Evolutionary conservation across 2,113 vertebrate genomes (phyloP), one percentile per base, ranked within the genome.

Genomic region (Micromys minutus): DNA sequence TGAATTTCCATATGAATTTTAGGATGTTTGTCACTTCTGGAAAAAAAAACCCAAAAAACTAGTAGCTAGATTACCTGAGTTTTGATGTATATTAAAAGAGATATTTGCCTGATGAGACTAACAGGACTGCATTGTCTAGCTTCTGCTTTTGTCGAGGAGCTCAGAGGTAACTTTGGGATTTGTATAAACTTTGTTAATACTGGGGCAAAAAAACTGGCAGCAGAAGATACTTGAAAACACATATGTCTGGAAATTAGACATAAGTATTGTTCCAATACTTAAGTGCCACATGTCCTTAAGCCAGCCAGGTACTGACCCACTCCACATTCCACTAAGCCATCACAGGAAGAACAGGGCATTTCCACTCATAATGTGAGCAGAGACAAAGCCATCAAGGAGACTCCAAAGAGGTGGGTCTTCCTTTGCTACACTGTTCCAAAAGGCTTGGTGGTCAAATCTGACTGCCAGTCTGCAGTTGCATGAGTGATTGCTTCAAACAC

Each of bases 1-100:
- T n/a, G n/a, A n/a, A n/a, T 71, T 93, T 93, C 61, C 74, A 87
- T 3, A 39, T 8, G 21, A 85, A 80, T 94, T 93, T 94, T 63
- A 90, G 42, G 24, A 80, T 85, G 4, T 31, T 45, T 84, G 36
- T 50, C 55, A 89, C 90, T 95, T 95, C 76, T 69, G 12, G 42
- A 81, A 39, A 93, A 72, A 77, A 7, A 17, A 26, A 57, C 5
- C 6, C 47, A 47, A 19, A 29, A 47, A n/a, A n/a, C n/a, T n/a
- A n/a, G n/a, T 22, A 87, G 55, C 39, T 24, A 12, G 17, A 24
- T 65, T 65, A 93, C 52, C 1, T 80, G 84, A 72, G 42, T 63
- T 91, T 92, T 63, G 63, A 79, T 15, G 31, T 71, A 1, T 34
- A 47, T 84, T 90, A 90, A 84, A 24, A 86, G 34, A 96, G 34